Evolutionary conservation across 2,113 vertebrate species (phyloP).

Genomic region (Xiphophorus maculatus): DNA sequence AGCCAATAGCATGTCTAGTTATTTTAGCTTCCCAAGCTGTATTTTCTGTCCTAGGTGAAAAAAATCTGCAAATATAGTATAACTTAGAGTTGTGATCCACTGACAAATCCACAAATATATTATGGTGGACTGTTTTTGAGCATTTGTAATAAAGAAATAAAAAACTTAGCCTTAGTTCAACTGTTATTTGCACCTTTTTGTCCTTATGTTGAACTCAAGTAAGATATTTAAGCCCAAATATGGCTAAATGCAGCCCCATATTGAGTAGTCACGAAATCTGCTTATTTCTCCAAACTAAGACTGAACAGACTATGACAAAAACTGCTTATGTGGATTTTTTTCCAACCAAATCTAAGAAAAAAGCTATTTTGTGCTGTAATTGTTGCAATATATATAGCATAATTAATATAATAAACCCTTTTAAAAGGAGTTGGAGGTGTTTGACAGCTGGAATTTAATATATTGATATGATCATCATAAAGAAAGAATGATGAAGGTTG

Average conservation of each 20-base stretch:
- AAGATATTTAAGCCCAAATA: background rate
- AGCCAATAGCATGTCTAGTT: too few relatives aligned
- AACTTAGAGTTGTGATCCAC: too few relatives aligned
- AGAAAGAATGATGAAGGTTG: conserved; percentile 11
- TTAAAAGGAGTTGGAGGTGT: background rate
- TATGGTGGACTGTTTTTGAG: too few relatives aligned
- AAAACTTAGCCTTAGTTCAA: too few relatives aligned
- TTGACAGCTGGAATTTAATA: background rate
- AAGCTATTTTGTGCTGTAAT: background rate
- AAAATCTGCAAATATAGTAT: too few relatives aligned
- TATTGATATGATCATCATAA: background rate
- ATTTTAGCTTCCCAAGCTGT: too few relatives aligned
- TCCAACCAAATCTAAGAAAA: background rate
- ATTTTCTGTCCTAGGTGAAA: too few relatives aligned
- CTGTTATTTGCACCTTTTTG: background rate
- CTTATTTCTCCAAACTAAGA: background rate
- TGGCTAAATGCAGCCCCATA: background rate
- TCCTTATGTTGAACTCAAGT: background rate
- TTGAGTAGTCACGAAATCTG: background rate
- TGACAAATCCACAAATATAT: too few relatives aligned
- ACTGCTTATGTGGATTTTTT: background rate
- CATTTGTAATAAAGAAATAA: too few relatives aligned
- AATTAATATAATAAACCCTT: background rate
- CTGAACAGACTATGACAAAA: background rate
- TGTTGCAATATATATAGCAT: background rate